Evolutionary conservation across 1,140 invertebrate species (phyloP), one percentile per base, ranked within the genome.

Genomic region (Heliothis subflexa): DNA sequence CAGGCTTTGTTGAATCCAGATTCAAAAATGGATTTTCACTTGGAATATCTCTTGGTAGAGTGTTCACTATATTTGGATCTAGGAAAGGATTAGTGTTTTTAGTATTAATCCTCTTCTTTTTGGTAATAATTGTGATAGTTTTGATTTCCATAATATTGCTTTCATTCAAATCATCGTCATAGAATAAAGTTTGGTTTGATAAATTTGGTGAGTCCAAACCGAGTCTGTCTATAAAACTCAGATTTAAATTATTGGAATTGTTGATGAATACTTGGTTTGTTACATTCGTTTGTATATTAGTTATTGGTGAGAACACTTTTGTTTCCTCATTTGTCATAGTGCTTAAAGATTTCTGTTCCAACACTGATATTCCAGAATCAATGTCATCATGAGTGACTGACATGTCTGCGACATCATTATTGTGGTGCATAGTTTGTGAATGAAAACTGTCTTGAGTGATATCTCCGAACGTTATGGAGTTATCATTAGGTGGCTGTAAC

Each of bases 71-170:
- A 79, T 92, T 91, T 0, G 89, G 87, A 77, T 93, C 88, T 77
- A 95, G 80, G 77, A 95, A 95, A 55, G 94, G 94, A 84, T 95
- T 95, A 4, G 94, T 95, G 73, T 87, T 92, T 79, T 87, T 94
- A 71, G 88, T 79, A 49, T 83, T 74, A 11, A 92, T 75, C 33
- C 87, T 55, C 82, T 90, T 94, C 81, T 91, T 94, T 57, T 94
- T 92, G 0, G 93, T 93, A 21, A 95, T 93, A 13, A 94, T 92
- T 74, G 93, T 95, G 12, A 95, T 95, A 0, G 93, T 94, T 90
- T 95, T 95, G 2, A 95, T 94, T 85, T 95, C 94, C 94, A 95
- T 95, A 21, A 95, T 95, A 71, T 95, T 95, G 57, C 94, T 95
- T 87, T 95, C 94, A 81, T 95, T 95, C 62, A 95, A 85, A 85